Percentiles rank a stretch among this genome's conserved stretches.
phyloP scores from a whole-genome alignment of 2,888 invertebrate genomes.

The Sussaba pulchella region DNA sequence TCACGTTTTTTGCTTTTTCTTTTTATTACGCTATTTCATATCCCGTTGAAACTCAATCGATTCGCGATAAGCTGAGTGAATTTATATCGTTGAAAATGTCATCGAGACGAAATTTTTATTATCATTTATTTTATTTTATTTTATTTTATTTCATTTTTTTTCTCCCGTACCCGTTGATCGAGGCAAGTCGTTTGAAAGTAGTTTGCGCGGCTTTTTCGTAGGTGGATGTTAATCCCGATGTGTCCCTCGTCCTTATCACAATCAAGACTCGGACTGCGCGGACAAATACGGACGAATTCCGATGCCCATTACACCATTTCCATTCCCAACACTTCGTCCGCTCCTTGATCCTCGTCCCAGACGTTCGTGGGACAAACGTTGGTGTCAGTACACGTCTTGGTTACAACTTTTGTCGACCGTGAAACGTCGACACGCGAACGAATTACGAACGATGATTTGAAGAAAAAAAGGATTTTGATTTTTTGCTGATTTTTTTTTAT shows the following conservation, averaged over 20 bases:
- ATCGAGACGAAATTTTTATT: constrained; percentile 14
- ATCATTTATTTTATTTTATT: no score
- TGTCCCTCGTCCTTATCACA: constrained; percentile 46
- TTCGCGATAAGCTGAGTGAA: not conserved
- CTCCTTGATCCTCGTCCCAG: constrained; percentile 42
- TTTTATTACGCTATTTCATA: not conserved
- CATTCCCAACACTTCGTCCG: constrained; percentile 63
- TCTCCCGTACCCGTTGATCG: constrained; percentile 1
- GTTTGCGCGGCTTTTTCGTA: constrained; percentile 21
- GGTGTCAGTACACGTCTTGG: constrained; percentile 24
- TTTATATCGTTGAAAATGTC: not conserved
- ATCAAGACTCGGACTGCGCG: constrained; percentile 51
- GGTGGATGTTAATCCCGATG: constrained; percentile 37
- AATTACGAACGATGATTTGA: constrained; percentile 23
- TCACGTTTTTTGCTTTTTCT: not conserved
- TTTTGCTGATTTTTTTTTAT: no score
- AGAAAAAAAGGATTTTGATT: no score
- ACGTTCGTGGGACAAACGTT: constrained; percentile 54
- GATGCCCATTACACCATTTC: constrained; percentile 30
- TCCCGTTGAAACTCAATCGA: constrained; percentile 4
- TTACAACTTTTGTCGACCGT: constrained; percentile 13
- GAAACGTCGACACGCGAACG: constrained; percentile 14
- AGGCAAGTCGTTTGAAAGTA: constrained; percentile 32
- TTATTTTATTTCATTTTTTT: not conserved
- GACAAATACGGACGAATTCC: constrained; percentile 40